Conservation (phyloP, 2,797 vertebrate genomes). For the Sciurus vulgaris region DNA sequence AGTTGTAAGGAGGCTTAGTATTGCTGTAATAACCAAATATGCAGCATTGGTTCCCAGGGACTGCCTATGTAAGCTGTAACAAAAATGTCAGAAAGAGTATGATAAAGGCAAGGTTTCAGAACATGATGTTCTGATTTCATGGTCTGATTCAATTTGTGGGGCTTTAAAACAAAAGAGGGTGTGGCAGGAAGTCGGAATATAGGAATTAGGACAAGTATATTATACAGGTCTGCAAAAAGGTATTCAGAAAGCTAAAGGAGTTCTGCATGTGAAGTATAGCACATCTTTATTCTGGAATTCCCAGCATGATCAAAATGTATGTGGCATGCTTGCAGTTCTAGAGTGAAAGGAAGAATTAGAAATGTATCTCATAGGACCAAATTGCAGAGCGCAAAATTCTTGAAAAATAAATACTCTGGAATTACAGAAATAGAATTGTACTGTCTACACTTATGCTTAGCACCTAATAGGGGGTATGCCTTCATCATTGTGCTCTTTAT, state of each 20-base stretch:
- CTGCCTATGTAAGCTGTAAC: background rate
- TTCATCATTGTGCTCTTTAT: background rate
- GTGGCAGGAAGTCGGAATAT: background rate
- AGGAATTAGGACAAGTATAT: background rate
- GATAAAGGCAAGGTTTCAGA: constrained; percentile 49
- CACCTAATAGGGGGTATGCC: background rate
- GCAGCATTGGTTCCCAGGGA: background rate
- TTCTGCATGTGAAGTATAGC: background rate
- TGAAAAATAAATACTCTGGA: background rate
- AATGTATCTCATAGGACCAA: background rate
- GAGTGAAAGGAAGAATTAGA: background rate
- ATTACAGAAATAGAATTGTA: background rate
- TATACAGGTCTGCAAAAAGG: background rate
- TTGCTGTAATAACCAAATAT: constrained; percentile 23
- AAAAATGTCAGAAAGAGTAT: constrained; percentile 8
- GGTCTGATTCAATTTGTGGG: background rate
- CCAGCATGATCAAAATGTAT: background rate
- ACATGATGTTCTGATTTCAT: background rate
- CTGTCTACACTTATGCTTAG: background rate
- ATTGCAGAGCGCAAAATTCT: background rate
- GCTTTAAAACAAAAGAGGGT: background rate
- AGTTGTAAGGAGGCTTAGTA: background rate
- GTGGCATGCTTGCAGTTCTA: background rate
- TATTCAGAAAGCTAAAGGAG: background rate
- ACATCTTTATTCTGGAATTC: background rate